Evolutionary conservation across 2,888 invertebrate species (phyloP).

Genomic region (Margaritifera margaritifera): DNA sequence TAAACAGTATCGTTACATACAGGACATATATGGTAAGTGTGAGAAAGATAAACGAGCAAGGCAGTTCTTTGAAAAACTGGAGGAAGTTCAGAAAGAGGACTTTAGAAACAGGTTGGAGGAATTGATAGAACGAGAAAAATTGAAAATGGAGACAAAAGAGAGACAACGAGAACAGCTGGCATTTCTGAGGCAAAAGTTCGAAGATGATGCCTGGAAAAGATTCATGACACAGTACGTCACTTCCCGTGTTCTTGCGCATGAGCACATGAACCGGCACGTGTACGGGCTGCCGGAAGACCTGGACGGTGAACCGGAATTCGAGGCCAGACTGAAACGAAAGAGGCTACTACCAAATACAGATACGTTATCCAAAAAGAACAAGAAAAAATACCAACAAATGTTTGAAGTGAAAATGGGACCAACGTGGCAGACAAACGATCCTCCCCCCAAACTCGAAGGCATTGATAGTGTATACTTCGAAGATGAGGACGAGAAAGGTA

Average conservation of each 20-base stretch:
- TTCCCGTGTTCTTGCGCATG: constrained; percentile 56
- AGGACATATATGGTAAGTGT: constrained; percentile 46
- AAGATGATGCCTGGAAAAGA: constrained; percentile 52
- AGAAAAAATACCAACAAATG: constrained; percentile 45
- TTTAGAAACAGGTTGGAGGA: constrained; percentile 36
- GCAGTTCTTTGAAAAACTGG: constrained; percentile 50
- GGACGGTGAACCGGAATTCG: constrained; percentile 13
- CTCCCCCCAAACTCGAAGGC: constrained; percentile 60
- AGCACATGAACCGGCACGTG: constrained; percentile 46
- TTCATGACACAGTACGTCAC: constrained; percentile 66
- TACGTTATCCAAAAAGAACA: constrained; percentile 27
- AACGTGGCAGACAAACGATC: constrained; percentile 34
- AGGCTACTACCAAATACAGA: constrained; percentile 8
- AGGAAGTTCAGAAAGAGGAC: constrained; percentile 44
- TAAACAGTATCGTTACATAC: constrained; percentile 46
- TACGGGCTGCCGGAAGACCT: constrained; percentile 59
- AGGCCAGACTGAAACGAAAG: constrained; percentile 15
- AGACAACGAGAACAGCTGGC: constrained; percentile 42
- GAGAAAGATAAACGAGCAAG: constrained; percentile 42
- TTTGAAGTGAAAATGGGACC: constrained; percentile 54
- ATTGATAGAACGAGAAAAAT: constrained; percentile 35
- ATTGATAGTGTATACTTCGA: constrained; percentile 55
- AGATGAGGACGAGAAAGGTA: constrained; percentile 49
- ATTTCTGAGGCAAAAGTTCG: constrained; percentile 48
- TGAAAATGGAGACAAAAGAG: constrained; percentile 30